These are phyloP conservation scores for Periparus ater DNA, from an alignment of 2,797 vertebrate species.

Conservation along the genomic window DNA sequence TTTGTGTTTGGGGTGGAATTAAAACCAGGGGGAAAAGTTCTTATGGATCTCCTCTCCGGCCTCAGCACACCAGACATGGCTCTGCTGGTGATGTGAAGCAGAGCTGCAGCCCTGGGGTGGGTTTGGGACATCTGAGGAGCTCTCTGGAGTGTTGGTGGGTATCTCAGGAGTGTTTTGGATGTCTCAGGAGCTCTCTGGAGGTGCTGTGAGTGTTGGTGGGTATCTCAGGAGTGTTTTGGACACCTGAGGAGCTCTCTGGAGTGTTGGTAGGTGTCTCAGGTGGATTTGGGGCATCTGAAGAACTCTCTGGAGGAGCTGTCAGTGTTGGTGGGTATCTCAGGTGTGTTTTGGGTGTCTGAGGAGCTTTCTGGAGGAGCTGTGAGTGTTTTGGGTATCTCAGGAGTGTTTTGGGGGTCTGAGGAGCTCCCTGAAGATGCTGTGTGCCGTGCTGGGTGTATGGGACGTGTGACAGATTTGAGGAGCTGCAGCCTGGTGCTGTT, in stretches of 20 bases:
- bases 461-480: not conserved
- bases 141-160: accelerated
- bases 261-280: too few species aligned
- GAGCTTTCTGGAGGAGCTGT: not conserved
- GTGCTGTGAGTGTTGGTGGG: accelerated
- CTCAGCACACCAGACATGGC: accelerated
- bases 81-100: not conserved
- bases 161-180: not conserved
- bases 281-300: not conserved
- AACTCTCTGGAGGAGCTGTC: not conserved
- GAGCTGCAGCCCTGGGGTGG: not conserved
- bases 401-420: not conserved
- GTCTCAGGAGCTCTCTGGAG: not conserved
- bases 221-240: not conserved
- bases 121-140: not conserved
- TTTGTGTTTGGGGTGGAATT: not conserved
- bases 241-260: not conserved
- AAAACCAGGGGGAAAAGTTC: not conserved
- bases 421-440: not conserved
- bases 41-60: accelerated
- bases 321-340: accelerated
- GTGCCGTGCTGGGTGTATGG: not conserved
- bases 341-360: not conserved
- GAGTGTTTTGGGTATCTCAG: too few species aligned
- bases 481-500: not conserved